Evolutionary conservation across 2,113 vertebrate species (phyloP), one percentile per base, ranked within the genome.

Genomic region (Uropsilus gracilis): DNA sequence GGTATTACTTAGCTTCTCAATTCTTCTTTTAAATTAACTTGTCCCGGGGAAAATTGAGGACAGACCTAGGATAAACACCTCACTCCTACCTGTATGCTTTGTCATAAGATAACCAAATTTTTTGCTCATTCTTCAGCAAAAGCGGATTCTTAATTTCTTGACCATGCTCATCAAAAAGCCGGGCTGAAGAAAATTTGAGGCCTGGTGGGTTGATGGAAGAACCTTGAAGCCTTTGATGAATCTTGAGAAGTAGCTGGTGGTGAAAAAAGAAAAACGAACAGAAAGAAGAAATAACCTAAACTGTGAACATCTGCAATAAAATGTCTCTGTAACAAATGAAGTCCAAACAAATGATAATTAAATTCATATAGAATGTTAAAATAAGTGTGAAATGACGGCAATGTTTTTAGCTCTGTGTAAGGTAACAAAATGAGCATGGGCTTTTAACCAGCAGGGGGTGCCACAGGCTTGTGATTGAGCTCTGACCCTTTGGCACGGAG

Each of bases 361-460:
- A 97, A 97, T 98, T 96, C 97, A 96, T 78, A 98, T 71, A 90
- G 93, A 96, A 97, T 96, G 98, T 96, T 96, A 95, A 96, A 91
- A 96, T 97, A 96, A 98, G 97, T 98, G 98, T 98, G 98, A 98
- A 98, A 98, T 98, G 97, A 98, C 84, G 78, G 96, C 97, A 87
- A 97, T 97, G 98, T 98, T 98, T 98, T 98, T 98, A 98, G 98
- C 97, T 98, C 98, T 75, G 96, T 97, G 97, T 92, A 97, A 97
- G 97, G 96, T 96, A 97, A 97, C 98, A 97, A 98, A 98, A 97
- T 98, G 98, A 98, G 97, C 97, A 92, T 42, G 96, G 96, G 96
- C 98, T 98, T 98, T 98, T 98, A 98, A 98, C 98, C 98, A 98
- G 98, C 98, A 98, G 98, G 98, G 98, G 98, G 98, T 98, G 98